A percentile compares a stretch with the other conserved stretches of the same genome.
Conservation (phyloP, 2,797 vertebrate species). For the Lagodon rhomboides region DNA sequence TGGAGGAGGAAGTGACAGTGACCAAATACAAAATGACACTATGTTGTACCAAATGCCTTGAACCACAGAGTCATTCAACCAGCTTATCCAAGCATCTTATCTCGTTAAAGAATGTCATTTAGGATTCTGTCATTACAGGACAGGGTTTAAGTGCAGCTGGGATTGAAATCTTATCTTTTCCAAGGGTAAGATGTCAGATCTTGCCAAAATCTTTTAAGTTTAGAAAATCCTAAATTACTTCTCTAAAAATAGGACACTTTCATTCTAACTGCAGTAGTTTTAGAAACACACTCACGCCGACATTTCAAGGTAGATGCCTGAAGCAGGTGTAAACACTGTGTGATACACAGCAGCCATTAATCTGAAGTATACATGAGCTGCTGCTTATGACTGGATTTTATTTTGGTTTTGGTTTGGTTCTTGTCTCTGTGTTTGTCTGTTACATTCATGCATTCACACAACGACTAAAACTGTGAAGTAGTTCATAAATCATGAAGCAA, state of each 20-base stretch:
- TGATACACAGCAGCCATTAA: constrained; percentile 23
- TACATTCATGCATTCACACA: constrained; percentile 1
- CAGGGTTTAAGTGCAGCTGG: constrained; percentile 24
- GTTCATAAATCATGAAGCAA: not conserved
- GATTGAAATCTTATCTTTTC: constrained; percentile 60
- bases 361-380: constrained; percentile 12
- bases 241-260: constrained; percentile 47
- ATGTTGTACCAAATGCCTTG: constrained; percentile 1
- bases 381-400: constrained; percentile 1
- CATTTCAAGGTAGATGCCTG: constrained; percentile 16
- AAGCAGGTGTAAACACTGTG: constrained; percentile 32
- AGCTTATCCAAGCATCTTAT: constrained; percentile 62
- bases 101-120: constrained; percentile 48
- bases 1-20: not conserved
- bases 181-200: constrained; percentile 52
- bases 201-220: constrained; percentile 38
- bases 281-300: constrained; percentile 24
- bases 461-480: not conserved
- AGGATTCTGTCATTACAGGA: constrained; percentile 44
- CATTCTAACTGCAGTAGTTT: not conserved
- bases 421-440: not conserved
- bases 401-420: constrained; percentile 8
- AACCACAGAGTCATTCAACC: constrained; percentile 18
- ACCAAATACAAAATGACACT: not conserved
- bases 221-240: constrained; percentile 52